Base-by-base conservation (phyloP, 2,888 invertebrate species). In the Eupithecia tripunctaria region DNA sequence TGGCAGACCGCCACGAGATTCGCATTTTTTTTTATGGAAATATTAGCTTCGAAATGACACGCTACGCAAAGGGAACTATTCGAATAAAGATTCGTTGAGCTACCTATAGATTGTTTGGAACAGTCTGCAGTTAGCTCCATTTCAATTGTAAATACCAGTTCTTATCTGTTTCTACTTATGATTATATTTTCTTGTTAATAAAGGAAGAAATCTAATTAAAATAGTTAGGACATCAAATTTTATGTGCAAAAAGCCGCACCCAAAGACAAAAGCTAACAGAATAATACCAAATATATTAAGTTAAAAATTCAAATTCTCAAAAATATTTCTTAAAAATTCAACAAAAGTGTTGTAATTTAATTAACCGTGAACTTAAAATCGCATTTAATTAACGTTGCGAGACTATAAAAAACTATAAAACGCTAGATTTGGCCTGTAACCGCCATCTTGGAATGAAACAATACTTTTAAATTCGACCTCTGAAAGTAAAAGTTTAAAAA, bases 331-430 rank as follows among this genome's bases (percentile, higher is more conserved):
- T 81, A 79, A 78, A 64, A 72, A 63, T 25, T 73, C 72, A 51
- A 51, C 67, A 59, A 78, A 77, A 79, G 77, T 81, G 73, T 67
- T 73, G 78, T 76, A 78, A 82, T 78, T 72, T 73, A 70, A 77
- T 79, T 80, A 80, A 74, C 82, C 82, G 77, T 86, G 85, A 84
- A 82, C 83, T 80, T 81, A 78, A 73, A 79, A 81, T 83, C 81
- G 81, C 78, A 79, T 70, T 73, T 78, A 80, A 81, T 82, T 80
- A 80, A 70, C 77, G 74, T 83, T 77, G 79, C 77, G 77, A 82
- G 72, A 76, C 62, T 25, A 71, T 74, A 67, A 69, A 67, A n/a
- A 71, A 62, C 68, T 25, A 65, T 71, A 71, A 71, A 74, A 68
- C 8, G 38, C 41, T 66, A 69, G 65, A 71, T 69, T 68, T 65